Evolutionary conservation across 2,888 invertebrate species (phyloP), one percentile per base, ranked within the genome.

Genomic region (Thysanoteuthis rhombus): DNA sequence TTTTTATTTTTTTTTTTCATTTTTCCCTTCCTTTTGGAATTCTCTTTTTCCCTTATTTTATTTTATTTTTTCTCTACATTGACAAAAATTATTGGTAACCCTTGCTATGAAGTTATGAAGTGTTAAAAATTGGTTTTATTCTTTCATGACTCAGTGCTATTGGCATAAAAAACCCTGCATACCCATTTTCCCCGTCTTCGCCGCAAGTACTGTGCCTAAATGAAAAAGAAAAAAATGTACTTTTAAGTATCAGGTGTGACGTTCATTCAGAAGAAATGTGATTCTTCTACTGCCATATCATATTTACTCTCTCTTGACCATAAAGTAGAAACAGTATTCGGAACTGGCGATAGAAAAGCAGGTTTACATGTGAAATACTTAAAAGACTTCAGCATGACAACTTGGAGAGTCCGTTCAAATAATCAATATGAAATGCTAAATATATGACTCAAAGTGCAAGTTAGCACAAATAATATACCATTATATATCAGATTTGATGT

Each of bases 101-200:
- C 92, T 92, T 92, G 92, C 92, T 92, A 92, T 92, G 92, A 92
- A 92, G 92, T 92, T 92, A 92, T 42, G 42, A 92, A 45, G 92
- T 92, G 92, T 92, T 92, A 92, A 92, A 45, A 75, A 75, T 75
- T 75, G 75, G 75, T 75, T 75, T 75, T 92, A 92, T 92, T n/a
- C 45, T 92, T 92, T 92, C 92, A 92, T 92, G 92, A 92, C 92
- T 92, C 40, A 92, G 92, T 92, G 92, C 92, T 92, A 92, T 45
- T 92, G 92, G 92, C 92, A 92, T 92, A 92, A 92, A 92, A 75
- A 92, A 45, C 92, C 92, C 92, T 92, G 40, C 92, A 92, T 92
- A 92, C 92, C 92, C 92, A 92, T 92, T 92, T 92, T 92, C 92
- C 40, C 92, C 45, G 92, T 92, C 92, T 92, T 92, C 92, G 32